phyloP scores from a whole-genome alignment of 2,113 vertebrate species.

The Prunella fulvescens region DNA sequence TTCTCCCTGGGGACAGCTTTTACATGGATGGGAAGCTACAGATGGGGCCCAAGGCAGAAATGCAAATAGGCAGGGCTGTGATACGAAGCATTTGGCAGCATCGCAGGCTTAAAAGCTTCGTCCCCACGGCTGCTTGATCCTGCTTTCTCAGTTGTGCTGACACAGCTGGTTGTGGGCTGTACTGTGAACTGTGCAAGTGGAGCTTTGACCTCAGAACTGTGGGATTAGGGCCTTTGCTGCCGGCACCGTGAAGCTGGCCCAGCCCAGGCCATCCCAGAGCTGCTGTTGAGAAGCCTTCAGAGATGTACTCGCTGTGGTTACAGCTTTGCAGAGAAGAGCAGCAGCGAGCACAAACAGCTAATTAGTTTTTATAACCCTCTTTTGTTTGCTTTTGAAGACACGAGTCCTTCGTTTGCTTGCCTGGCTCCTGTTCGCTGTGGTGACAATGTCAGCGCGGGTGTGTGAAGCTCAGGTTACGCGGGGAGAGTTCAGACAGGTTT shows the following conservation, averaged over 20 bases:
- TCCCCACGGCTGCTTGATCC: conserved; percentile 51
- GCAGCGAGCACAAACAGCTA: background rate
- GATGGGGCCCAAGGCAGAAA: conserved; percentile 60
- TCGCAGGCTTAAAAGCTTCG: background rate
- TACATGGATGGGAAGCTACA: conserved; percentile 53
- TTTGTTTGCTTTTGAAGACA: conserved; percentile 10
- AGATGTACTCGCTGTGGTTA: background rate
- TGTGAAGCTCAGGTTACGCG: background rate
- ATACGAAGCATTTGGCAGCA: conserved; percentile 57
- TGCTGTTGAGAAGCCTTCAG: background rate
- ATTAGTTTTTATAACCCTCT: conserved; percentile 35
- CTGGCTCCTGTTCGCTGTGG: background rate
- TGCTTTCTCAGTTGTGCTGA: conserved; percentile 38
- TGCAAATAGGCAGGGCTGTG: conserved; percentile 50
- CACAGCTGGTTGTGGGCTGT: conserved; percentile 56
- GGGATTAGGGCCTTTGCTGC: conserved; percentile 18
- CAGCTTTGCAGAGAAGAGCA: background rate
- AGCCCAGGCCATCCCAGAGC: background rate
- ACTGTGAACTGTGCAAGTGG: background rate
- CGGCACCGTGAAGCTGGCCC: background rate
- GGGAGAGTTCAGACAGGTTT: conserved; percentile 14
- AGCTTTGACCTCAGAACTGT: conserved; percentile 39
- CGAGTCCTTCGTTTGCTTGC: background rate
- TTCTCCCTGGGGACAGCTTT: conserved; percentile 4
- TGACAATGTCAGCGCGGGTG: background rate